phyloP scores from a whole-genome alignment of 2,888 invertebrate genomes.

The Tachina lurida region DNA sequence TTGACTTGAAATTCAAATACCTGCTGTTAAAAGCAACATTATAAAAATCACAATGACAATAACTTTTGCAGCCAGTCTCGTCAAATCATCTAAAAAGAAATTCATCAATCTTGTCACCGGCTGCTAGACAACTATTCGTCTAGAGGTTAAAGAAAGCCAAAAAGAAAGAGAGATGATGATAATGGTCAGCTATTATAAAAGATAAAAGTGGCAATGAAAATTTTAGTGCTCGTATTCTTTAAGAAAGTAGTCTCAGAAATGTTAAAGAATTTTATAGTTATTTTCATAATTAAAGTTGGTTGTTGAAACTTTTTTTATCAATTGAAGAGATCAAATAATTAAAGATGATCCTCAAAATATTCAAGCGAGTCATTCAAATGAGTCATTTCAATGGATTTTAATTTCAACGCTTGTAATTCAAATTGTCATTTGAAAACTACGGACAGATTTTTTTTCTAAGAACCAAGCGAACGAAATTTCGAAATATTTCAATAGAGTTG shows the following conservation, averaged over 20 bases:
- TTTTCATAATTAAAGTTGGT: constrained; percentile 7
- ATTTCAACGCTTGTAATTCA: neutral
- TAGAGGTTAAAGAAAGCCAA: neutral
- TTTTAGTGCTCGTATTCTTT: neutral
- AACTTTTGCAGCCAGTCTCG: constrained; percentile 19
- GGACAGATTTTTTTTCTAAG: no score
- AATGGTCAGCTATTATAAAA: neutral
- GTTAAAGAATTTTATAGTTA: neutral
- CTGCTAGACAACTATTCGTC: neutral
- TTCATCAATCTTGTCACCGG: constrained; percentile 26
- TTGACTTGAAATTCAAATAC: constrained; percentile 2
- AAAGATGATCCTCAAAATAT: neutral
- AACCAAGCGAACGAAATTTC: no score
- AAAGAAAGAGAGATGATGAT: constrained; percentile 16
- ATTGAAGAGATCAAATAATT: neutral
- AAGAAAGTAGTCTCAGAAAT: neutral
- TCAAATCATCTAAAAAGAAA: constrained; percentile 35
- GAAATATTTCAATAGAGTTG: no score
- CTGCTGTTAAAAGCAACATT: constrained; percentile 23
- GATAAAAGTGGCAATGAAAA: constrained; percentile 24
- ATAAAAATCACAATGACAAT: constrained; percentile 43
- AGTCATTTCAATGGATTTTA: neutral
- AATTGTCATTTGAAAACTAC: neutral
- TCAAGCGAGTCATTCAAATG: neutral
- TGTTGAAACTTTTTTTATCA: neutral